A percentile compares a stretch with the other conserved stretches of the same genome.
Evolutionary conservation across 1,140 invertebrate genomes (phyloP).

Genomic region (Belonocnema kinseyi): DNA sequence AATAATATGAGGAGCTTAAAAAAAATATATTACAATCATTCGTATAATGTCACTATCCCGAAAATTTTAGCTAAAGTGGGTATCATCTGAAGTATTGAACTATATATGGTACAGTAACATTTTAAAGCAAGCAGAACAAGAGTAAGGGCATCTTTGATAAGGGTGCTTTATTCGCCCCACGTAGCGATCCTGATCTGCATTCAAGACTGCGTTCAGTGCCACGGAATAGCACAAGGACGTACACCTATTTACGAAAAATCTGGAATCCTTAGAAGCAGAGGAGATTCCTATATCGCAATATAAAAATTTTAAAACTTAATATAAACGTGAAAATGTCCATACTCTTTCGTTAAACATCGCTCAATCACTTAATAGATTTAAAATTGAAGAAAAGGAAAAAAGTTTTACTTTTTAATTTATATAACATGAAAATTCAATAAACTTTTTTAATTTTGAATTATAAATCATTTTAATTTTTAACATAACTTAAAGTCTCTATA

Average conservation of each 20-base stretch:
- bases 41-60: too few species aligned
- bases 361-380: too few species aligned
- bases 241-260: not conserved
- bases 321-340: not conserved
- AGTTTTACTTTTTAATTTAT: too few species aligned
- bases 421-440: too few species aligned
- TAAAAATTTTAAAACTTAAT: not conserved
- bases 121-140: not conserved
- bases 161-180: not conserved
- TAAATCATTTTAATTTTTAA: too few species aligned
- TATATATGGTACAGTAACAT: not conserved
- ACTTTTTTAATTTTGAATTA: too few species aligned
- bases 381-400: too few species aligned
- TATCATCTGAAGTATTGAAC: not conserved
- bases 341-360: too few species aligned
- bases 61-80: not conserved
- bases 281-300: not conserved
- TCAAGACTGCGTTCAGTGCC: not conserved
- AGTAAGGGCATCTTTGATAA: conserved; percentile 5
- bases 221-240: not conserved
- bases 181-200: conserved; percentile 12
- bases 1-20: too few species aligned
- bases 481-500: too few species aligned
- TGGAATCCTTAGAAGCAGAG: not conserved
- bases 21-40: too few species aligned